Evolutionary conservation across 2,113 vertebrate genomes (phyloP), one percentile per base, ranked within the genome.

Genomic region (Apodemus speciosus): DNA sequence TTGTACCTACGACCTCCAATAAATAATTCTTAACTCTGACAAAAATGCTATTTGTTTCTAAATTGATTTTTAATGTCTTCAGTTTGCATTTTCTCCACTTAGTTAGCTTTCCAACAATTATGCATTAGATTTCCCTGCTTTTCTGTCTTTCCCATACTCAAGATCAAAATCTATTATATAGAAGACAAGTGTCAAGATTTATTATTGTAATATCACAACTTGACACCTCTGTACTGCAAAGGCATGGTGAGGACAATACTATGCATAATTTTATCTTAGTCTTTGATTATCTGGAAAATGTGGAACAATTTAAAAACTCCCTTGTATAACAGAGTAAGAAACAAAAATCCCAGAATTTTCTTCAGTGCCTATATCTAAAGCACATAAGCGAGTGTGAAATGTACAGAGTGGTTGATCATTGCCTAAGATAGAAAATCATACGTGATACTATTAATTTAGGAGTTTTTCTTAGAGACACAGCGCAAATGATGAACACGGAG

Each of bases 31-130:
- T 88, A 96, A 94, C 72, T 96, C 93, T 93, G 85, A 96, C 90
- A 94, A 97, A 97, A 96, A 93, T 81, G 95, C 68, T 91, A 92
- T 97, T 97, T 97, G 91, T 95, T 95, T 90, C 93, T 94, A 96
- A 97, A 97, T 97, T 96, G 96, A 95, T 96, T 96, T 96, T 97
- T 97, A 97, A 97, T 97, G 89, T 91, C 89, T 95, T 94, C 77
- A 64, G 93, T 92, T 97, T 97, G 89, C 94, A 92, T 97, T 95
- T 97, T 95, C 62, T 96, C 91, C 95, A 95, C 89, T 94, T 96
- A 96, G 93, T 95, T 96, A 96, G 79, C 71, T 93, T 95, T 92
- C 62, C 56, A 90, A 90, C 87, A 95, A 93, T 95, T 95, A 96
- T 90, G 96, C 88, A 95, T 95, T 93, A 86, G 53, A 77, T 95